phyloP scores from a whole-genome alignment of 2,797 vertebrate species.

The Gallirallus australis region DNA sequence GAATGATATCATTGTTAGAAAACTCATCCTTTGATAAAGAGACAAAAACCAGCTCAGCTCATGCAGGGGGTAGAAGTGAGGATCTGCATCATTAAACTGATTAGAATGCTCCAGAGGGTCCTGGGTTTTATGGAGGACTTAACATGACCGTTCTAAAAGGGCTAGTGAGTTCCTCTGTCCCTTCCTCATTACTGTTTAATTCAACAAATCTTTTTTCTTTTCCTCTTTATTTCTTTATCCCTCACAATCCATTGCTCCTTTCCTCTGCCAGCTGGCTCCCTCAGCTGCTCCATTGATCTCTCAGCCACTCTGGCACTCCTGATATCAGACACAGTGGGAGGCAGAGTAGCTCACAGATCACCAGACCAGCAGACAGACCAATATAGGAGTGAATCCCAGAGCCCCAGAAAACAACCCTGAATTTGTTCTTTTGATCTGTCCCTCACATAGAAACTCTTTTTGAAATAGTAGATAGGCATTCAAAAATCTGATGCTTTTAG shows the following conservation, averaged over 20 bases:
- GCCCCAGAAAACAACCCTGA: neutral
- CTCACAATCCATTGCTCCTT: slow-evolving; percentile 52
- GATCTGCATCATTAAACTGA: slow-evolving; percentile 57
- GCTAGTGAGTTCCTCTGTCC: slow-evolving; percentile 22
- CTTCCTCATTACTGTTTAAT: slow-evolving; percentile 57
- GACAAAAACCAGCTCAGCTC: neutral
- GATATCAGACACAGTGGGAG: slow-evolving; percentile 59
- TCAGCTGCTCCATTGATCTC: slow-evolving; percentile 71
- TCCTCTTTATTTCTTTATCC: slow-evolving; percentile 63
- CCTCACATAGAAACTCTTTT: neutral
- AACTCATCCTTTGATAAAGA: slow-evolving; percentile 46
- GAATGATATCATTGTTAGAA: slow-evolving; percentile 42
- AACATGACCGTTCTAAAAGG: neutral
- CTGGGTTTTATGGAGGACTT: slow-evolving; percentile 50
- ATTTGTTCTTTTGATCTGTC: neutral
- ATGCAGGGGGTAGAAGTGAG: neutral
- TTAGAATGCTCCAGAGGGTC: slow-evolving; percentile 55
- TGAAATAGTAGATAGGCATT: neutral
- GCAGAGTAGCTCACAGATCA: slow-evolving; percentile 50
- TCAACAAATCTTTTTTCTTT: slow-evolving; percentile 60
- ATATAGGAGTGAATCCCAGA: slow-evolving; percentile 33
- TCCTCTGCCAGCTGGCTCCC: slow-evolving; percentile 62
- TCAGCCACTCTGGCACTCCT: slow-evolving; percentile 47
- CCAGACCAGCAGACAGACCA: neutral
- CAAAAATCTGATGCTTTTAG: neutral